Conservation (phyloP, 1,140 invertebrate species). For the Bilobella aurantiaca region DNA sequence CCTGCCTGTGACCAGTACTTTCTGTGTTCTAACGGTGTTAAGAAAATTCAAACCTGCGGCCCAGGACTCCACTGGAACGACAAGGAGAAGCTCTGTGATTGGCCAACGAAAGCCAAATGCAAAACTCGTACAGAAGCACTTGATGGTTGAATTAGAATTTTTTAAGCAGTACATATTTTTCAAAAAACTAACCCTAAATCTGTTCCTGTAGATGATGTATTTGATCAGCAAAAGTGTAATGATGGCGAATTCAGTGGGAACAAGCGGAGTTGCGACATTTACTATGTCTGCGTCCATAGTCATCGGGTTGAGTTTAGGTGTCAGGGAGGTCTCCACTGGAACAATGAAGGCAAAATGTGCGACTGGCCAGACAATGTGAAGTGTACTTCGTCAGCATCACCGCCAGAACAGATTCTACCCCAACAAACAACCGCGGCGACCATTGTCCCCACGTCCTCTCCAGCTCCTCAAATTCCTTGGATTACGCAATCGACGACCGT, state of each 20-base stretch:
- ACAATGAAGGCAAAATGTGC: slow-evolving; percentile 46
- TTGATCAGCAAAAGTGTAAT: slow-evolving; percentile 42
- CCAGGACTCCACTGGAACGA: slow-evolving; percentile 36
- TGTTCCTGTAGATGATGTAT: too few relatives aligned
- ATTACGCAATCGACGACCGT: slow-evolving; percentile 31
- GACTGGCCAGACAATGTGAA: slow-evolving; percentile 66
- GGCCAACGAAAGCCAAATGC: slow-evolving; percentile 33
- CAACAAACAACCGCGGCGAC: slow-evolving; percentile 33
- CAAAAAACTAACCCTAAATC: too few relatives aligned
- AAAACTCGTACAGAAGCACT: slow-evolving; percentile 13
- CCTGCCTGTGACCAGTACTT: slow-evolving; percentile 36
- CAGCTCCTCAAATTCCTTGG: neutral
- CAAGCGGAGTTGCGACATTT: slow-evolving; percentile 59
- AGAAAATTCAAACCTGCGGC: slow-evolving; percentile 32
- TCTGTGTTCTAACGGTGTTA: slow-evolving; percentile 35
- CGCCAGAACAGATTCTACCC: slow-evolving; percentile 2
- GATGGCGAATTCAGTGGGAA: slow-evolving; percentile 53
- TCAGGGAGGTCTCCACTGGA: slow-evolving; percentile 65
- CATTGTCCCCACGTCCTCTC: slow-evolving; percentile 15
- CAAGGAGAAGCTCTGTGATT: slow-evolving; percentile 34
- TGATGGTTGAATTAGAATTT: too few relatives aligned
- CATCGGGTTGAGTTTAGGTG: slow-evolving; percentile 59
- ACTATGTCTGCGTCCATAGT: slow-evolving; percentile 67
- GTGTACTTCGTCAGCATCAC: slow-evolving; percentile 43
- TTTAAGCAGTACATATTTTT: too few relatives aligned